These are phyloP conservation scores for Drosophila cyrtoloma DNA, from an alignment of 2,888 invertebrate genomes.

Conservation along the genomic window DNA sequence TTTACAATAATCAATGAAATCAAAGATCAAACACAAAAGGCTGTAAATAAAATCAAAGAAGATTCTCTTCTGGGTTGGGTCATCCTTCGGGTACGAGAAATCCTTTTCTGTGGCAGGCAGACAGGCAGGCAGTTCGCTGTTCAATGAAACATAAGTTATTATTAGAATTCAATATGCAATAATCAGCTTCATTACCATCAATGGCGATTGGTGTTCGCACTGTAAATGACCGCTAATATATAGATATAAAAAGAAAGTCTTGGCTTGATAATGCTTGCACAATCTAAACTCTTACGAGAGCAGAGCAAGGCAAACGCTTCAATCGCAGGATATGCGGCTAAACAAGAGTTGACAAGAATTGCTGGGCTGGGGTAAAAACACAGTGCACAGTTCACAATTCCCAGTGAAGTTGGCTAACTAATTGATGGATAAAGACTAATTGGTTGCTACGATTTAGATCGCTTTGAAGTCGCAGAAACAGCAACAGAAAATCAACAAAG, in stretches of 20 bases:
- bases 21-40: slow-evolving; percentile 12
- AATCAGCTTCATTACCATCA: neutral
- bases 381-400: slow-evolving; percentile 3
- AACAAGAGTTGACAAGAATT: slow-evolving; percentile 1
- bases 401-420: neutral
- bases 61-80: neutral
- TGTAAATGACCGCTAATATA: neutral
- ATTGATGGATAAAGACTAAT: neutral
- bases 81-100: neutral
- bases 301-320: neutral
- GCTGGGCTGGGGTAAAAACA: neutral
- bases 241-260: neutral
- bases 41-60: slow-evolving; percentile 7
- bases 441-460: neutral
- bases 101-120: neutral
- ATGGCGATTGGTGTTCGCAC: neutral
- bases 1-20: neutral
- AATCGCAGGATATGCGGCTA: neutral
- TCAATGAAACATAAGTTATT: neutral
- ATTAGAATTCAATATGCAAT: neutral
- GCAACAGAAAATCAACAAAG: neutral
- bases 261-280: slow-evolving; percentile 21
- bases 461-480: slow-evolving; percentile 1
- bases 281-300: slow-evolving; percentile 10
- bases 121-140: neutral